These are phyloP conservation scores for Pungitius pungitius DNA, from an alignment of 2,113 vertebrate genomes.

Conservation along the genomic window DNA sequence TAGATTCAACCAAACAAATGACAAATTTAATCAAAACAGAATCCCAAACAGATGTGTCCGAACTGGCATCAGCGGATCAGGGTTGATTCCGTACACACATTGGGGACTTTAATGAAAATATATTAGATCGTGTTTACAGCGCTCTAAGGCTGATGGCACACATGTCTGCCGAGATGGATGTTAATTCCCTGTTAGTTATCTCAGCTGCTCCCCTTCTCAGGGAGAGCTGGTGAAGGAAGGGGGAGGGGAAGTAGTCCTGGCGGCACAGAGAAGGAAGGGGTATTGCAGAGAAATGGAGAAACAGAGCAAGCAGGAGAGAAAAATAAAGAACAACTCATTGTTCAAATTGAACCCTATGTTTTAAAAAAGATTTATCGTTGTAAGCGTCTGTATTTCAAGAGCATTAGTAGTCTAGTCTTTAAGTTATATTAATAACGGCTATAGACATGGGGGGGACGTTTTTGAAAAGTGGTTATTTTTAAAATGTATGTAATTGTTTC, in stretches of 20 bases:
- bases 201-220: slow-evolving; percentile 74
- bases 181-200: slow-evolving; percentile 68
- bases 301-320: background rate
- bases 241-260: slow-evolving; percentile 33
- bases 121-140: slow-evolving; percentile 63
- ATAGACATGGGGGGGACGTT: background rate
- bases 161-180: slow-evolving; percentile 54
- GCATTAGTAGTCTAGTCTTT: too few species aligned
- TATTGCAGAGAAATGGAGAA: background rate
- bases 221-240: slow-evolving; percentile 39
- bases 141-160: slow-evolving; percentile 34
- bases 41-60: background rate
- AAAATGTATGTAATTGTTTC: background rate
- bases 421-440: background rate
- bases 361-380: background rate
- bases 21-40: background rate
- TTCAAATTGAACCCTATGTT: background rate
- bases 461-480: background rate
- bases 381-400: background rate
- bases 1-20: background rate
- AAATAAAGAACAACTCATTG: background rate
- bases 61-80: background rate
- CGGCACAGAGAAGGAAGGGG: slow-evolving; percentile 25
- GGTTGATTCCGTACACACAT: slow-evolving; percentile 17
- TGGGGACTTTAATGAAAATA: slow-evolving; percentile 51